Base-by-base conservation (phyloP, 1,140 invertebrate genomes). In the Achatina immaculata region DNA sequence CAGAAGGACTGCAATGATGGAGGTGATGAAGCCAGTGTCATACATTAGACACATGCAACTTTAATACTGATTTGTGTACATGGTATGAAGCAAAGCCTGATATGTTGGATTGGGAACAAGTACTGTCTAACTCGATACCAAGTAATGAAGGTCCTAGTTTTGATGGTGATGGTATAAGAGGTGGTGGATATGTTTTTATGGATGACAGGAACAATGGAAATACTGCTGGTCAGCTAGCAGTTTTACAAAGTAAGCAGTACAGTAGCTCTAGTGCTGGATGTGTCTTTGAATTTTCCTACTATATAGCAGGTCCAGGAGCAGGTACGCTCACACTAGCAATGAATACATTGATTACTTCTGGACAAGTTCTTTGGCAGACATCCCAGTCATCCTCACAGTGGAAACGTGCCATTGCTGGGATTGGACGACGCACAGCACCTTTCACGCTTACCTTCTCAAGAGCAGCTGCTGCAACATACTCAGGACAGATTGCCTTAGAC, bases 401-500 rank as follows among this genome's bases (percentile, higher is more conserved):
- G 83, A 55, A 4, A 9, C 51, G 42, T 51, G 48, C 58, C 45
- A 65, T 55, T 21, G 83, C 82, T 6, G 78, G 83, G 21, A 83
- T 83, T 34, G 83, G 80, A 1, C 80, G 83, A 4, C 51, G 78
- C 42, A 69, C 65, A 42, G 28, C 72, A 28, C 58, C 80, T 28
- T 83, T 83, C 73, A 45, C 71, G 7, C 40, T 83, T 6, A 36
- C 45, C 28, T 83, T 83, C 55, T 40, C 58, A 21, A 40, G 34
- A 6, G 36, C 34, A 24, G 34, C 71, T 24, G 28, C 45, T 7
- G n/a, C 55, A 36, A 34, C 19, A n/a, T 79, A 71, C 75, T 78
- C 78, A 0, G 95, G 95, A 76, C 95, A 95, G 83, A 94, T 95
- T 51, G 95, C 95, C 0, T 93, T 96, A 11, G 95, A 96, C 87